A percentile compares a stretch with the other conserved stretches of the same genome.
Conservation (phyloP, 1,140 invertebrate species). For the Chrysoperla carnea region DNA sequence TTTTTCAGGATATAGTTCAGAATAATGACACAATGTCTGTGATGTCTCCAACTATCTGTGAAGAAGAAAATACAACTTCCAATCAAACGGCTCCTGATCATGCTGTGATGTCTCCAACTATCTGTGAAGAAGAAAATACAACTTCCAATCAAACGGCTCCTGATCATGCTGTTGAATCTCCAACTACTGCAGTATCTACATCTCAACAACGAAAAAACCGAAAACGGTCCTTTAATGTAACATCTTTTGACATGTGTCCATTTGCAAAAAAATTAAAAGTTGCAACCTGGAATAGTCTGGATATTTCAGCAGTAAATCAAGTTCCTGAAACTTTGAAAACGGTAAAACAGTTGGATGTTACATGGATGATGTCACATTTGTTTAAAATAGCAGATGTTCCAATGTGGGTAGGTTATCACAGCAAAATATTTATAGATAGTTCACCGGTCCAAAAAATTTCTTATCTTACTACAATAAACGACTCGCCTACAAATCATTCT, state of each 20-base stretch:
- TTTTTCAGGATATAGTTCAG: constrained; percentile 13
- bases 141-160: too few relatives aligned
- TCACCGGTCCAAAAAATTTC: too few relatives aligned
- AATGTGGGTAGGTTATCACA: constrained; percentile 9
- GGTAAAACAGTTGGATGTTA: constrained; percentile 2
- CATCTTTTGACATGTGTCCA: not conserved
- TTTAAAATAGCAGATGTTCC: constrained; percentile 5
- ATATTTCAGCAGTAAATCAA: not conserved
- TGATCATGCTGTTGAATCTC: too few relatives aligned
- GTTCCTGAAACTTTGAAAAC: constrained; percentile 1
- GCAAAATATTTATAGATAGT: too few relatives aligned
- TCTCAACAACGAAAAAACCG: not conserved
- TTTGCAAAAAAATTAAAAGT: not conserved
- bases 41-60: not conserved
- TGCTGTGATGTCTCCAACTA: not conserved
- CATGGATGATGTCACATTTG: constrained; percentile 3
- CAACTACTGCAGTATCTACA: too few relatives aligned
- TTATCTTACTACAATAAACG: not conserved
- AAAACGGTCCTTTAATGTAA: not conserved
- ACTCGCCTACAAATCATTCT: not conserved
- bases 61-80: too few relatives aligned
- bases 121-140: too few relatives aligned
- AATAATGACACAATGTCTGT: not conserved
- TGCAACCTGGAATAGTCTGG: not conserved
- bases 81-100: too few relatives aligned